Base-by-base conservation (phyloP, 1,140 invertebrate genomes). In the Rhyacophila brunnea region DNA sequence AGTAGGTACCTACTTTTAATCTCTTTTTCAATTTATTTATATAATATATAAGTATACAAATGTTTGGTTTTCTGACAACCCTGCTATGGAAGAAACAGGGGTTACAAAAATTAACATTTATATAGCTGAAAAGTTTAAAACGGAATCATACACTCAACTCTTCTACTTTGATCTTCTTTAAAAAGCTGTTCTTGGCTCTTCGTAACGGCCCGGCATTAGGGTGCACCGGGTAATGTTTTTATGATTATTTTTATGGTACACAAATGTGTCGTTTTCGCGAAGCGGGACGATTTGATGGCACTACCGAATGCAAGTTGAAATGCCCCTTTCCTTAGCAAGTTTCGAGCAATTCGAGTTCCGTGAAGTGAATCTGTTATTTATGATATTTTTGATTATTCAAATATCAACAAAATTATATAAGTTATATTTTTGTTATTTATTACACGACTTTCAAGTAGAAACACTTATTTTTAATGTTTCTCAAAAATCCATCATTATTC, bases 241-340 rank as follows among this genome's bases (percentile, higher is more conserved):
- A 64, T 64, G 62, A 64, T 60, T 60, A 60, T 64, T 64, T 64
- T 64, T 64, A 64, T 64, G 48, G 62, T 60, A 58, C 62, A 60
- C 62, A 57, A 64, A 60, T 46, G 62, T 64, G 54, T 48, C 58
- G 58, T 64, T 64, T 48, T 23, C 49, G 10, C 48, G 35, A 28
- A 51, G 35, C 50, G 38, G 48, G n/a, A 52, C 32, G 40, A 28
- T 20, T 15, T 14, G 49, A 52, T 52, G 46, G 36, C 48, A 52
- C 48, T 58, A 34, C 23, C 23, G 23, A 28, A 28, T 28, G 23
- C 23, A 28, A 28, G 23, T n/a, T n/a, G n/a, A n/a, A n/a, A n/a
- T 28, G 23, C 23, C 23, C 23, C 23, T 28, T 28, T 28, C 23
- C 9, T 28, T 28, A 9, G 4, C 23, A 28, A 28, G 4, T 28